Percentiles rank a stretch among this genome's conserved stretches.
Evolutionary conservation across 1,140 invertebrate species (phyloP).

Genomic region (Diprion similis): DNA sequence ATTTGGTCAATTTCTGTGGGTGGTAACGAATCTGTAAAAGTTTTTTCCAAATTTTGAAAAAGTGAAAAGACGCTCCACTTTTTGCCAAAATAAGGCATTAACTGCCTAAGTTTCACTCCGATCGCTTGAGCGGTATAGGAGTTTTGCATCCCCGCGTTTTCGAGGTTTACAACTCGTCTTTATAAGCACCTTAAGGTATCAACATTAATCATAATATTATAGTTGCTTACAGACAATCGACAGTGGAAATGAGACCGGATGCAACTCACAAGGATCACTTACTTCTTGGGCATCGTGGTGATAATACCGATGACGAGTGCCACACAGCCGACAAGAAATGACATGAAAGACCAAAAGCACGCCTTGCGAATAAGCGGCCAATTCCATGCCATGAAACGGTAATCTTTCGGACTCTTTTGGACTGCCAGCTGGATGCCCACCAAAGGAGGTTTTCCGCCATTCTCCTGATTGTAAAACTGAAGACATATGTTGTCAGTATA

Average conservation of each 20-base stretch:
- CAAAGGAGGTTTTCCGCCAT: constrained; percentile 61
- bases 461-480: constrained; percentile 65
- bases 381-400: constrained; percentile 80
- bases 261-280: constrained; percentile 59
- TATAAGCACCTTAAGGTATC: constrained; percentile 22
- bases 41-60: too few species aligned
- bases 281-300: constrained; percentile 72
- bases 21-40: too few species aligned
- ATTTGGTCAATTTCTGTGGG: too few species aligned
- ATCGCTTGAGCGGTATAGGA: too few species aligned
- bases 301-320: constrained; percentile 75
- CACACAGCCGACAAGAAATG: constrained; percentile 71
- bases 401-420: constrained; percentile 66
- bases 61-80: too few species aligned
- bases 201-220: constrained; percentile 26
- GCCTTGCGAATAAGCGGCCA: constrained; percentile 78
- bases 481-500: constrained; percentile 37
- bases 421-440: constrained; percentile 65
- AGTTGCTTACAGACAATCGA: background rate
- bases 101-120: too few species aligned
- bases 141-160: too few species aligned
- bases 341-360: constrained; percentile 75
- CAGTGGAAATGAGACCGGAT: constrained; percentile 15
- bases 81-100: too few species aligned
- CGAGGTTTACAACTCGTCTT: too few species aligned